phyloP scores from a whole-genome alignment of 2,797 vertebrate species.

The Catamblyrhynchus diadema region DNA sequence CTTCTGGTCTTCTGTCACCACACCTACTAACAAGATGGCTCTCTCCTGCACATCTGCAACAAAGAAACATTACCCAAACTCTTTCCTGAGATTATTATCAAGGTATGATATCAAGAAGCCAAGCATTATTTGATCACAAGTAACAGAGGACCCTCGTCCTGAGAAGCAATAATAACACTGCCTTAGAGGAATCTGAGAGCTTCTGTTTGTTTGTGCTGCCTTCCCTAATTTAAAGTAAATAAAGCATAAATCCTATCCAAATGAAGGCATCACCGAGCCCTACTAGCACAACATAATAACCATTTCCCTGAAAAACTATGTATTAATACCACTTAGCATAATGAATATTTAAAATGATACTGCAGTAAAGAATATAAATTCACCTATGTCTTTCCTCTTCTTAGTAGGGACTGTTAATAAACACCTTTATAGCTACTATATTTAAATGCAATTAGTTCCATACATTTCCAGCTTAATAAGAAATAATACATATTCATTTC shows the following conservation, averaged over 20 bases:
- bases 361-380: conserved; percentile 35
- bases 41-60: background rate
- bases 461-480: conserved; percentile 59
- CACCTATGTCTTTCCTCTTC: conserved; percentile 17
- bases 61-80: background rate
- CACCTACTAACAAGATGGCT: background rate
- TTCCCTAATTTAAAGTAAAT: conserved; percentile 17
- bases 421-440: conserved; percentile 47
- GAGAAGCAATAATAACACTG: background rate
- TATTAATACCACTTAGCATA: conserved; percentile 34
- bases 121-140: background rate
- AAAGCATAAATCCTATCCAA: conserved; percentile 4
- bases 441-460: conserved; percentile 62
- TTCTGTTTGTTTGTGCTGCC: background rate
- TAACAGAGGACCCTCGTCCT: background rate
- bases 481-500: conserved; percentile 70
- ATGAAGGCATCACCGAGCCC: background rate
- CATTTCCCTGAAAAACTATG: background rate
- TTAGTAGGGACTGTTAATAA: conserved; percentile 22
- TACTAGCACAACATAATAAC: background rate
- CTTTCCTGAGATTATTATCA: background rate
- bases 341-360: conserved; percentile 7
- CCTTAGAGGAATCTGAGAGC: background rate
- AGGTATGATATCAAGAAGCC: background rate
- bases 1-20: background rate